Conservation (phyloP, 2,888 invertebrate genomes). For the Oxyteleia sp. region DNA sequence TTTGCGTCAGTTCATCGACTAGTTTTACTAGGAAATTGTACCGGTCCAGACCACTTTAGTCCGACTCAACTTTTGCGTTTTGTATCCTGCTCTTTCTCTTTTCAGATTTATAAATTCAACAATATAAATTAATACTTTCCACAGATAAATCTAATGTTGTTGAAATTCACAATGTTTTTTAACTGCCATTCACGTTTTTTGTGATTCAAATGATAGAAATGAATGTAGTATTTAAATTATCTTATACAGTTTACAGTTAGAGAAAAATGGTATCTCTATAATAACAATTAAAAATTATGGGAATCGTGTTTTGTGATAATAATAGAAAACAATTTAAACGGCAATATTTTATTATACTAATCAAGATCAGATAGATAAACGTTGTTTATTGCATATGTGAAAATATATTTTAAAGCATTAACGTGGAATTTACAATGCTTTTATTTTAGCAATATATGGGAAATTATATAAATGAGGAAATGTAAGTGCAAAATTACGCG, state of each 20-base stretch:
- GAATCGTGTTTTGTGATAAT: no score
- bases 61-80: conserved; percentile 21
- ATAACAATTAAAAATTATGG: no score
- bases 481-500: neutral
- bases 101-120: conserved; percentile 24
- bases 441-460: neutral
- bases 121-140: conserved; percentile 16
- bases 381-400: no score
- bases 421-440: neutral
- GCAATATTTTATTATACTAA: no score
- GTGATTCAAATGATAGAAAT: neutral
- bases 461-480: conserved; percentile 11
- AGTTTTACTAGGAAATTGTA: conserved; percentile 53
- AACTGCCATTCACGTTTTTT: conserved; percentile 1
- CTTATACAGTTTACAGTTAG: neutral
- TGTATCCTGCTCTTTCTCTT: conserved; percentile 36
- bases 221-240: conserved; percentile 5
- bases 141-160: conserved; percentile 7
- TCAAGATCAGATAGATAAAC: no score
- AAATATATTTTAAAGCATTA: neutral
- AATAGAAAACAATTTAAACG: no score
- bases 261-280: no score
- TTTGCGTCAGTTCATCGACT: conserved; percentile 50
- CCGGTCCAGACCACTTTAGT: conserved; percentile 49
- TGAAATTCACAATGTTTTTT: neutral